Percentiles rank a stretch among this genome's conserved stretches.
phyloP scores from a whole-genome alignment of 2,888 invertebrate genomes.

The Caenorhabditis afra region DNA sequence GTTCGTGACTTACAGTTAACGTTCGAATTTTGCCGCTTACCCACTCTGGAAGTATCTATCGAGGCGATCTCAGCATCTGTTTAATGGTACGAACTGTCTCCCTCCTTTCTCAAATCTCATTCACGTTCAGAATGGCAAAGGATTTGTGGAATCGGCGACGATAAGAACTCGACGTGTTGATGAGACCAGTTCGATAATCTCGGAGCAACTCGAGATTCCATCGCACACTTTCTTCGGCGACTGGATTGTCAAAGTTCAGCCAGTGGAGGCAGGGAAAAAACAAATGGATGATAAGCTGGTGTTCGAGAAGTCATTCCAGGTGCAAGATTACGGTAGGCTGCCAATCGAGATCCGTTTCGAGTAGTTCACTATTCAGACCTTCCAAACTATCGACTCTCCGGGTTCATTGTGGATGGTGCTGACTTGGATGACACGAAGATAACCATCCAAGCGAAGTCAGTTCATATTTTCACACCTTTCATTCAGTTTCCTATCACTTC shows the following conservation, averaged over 20 bases:
- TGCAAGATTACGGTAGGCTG: conserved; percentile 64
- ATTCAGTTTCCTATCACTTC: conserved; percentile 2
- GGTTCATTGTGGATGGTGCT: conserved; percentile 28
- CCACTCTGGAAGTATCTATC: conserved; percentile 64
- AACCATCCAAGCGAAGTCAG: conserved; percentile 52
- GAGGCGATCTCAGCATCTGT: conserved; percentile 60
- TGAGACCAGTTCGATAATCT: conserved; percentile 47
- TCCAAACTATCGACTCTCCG: conserved; percentile 54
- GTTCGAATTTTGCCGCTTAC: conserved; percentile 74
- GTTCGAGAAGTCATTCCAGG: conserved; percentile 57
- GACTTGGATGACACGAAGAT: conserved; percentile 35
- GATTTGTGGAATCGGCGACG: conserved; percentile 43
- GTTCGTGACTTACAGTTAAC: conserved; percentile 68
- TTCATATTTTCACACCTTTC: background rate
- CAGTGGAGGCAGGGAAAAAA: conserved; percentile 31
- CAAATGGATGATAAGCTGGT: conserved; percentile 36
- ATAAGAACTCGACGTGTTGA: conserved; percentile 19
- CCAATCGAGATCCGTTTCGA: no score
- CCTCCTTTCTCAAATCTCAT: no score
- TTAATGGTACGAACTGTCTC: conserved; percentile 54
- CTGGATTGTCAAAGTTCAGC: conserved; percentile 67
- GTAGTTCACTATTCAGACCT: conserved; percentile 55
- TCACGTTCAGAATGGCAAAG: conserved; percentile 54
- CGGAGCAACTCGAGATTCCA: conserved; percentile 67
- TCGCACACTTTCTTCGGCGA: conserved; percentile 72